phyloP scores from a whole-genome alignment of 35 echinoderm and acorn worm genomes.

The Apostichopus japonicus region DNA sequence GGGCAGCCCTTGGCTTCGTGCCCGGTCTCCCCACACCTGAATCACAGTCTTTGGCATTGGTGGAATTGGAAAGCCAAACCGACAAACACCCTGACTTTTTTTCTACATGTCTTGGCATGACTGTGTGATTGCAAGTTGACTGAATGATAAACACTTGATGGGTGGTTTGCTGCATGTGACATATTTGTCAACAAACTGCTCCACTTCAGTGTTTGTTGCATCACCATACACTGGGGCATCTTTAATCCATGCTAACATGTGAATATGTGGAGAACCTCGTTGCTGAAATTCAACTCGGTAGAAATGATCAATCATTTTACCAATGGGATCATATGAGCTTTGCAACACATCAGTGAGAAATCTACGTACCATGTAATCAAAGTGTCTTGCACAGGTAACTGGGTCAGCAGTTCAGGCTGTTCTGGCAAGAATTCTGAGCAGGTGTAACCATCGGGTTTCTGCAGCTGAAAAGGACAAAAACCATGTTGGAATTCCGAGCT shows the following conservation, averaged over 20 bases:
- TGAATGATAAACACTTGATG: neutral
- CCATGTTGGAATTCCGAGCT: slow-evolving; percentile 56
- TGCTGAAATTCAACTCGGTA: slow-evolving; percentile 71
- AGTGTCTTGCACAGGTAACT: too few relatives aligned
- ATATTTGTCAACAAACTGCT: slow-evolving; percentile 67
- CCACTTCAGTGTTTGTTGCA: too few relatives aligned
- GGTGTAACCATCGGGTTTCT: slow-evolving; percentile 53
- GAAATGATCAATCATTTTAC: slow-evolving; percentile 63
- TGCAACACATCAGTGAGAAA: slow-evolving; percentile 63
- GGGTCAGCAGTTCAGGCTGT: neutral
- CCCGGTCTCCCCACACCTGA: too few relatives aligned
- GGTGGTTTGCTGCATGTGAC: slow-evolving; percentile 34
- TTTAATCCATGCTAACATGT: too few relatives aligned
- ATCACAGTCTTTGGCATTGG: too few relatives aligned
- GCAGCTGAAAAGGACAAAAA: slow-evolving; percentile 64
- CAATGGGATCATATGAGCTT: slow-evolving; percentile 59
- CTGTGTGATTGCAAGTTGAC: neutral
- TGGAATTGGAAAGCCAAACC: too few relatives aligned
- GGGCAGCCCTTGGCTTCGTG: too few relatives aligned
- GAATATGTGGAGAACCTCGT: slow-evolving; percentile 48
- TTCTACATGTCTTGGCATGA: too few relatives aligned
- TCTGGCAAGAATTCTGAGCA: slow-evolving; percentile 50
- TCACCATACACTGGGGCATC: too few relatives aligned
- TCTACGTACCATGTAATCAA: neutral
- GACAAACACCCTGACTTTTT: too few relatives aligned